These are phyloP conservation scores for Ricordea florida DNA, from an alignment of 92 coral and sea anemone genomes.

Conservation along the genomic window DNA sequence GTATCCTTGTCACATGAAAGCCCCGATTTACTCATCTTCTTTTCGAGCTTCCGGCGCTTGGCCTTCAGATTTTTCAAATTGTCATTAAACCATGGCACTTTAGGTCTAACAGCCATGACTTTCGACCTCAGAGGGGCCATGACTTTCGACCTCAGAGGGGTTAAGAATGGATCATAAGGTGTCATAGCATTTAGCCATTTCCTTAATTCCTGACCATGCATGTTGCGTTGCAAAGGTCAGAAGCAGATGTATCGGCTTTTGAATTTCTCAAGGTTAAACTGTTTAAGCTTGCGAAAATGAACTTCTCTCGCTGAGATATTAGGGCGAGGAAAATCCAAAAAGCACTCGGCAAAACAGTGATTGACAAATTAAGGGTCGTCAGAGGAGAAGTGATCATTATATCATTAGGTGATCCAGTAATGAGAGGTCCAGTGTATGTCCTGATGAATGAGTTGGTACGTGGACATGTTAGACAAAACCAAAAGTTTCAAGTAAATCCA, in stretches of 20 bases:
- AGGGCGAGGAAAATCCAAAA: background rate
- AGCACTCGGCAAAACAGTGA: conserved; percentile 6
- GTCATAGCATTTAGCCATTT: too few relatives aligned
- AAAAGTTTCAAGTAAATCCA: too few relatives aligned
- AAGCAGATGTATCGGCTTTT: too few relatives aligned
- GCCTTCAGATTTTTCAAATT: conserved; percentile 14
- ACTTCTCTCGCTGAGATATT: background rate
- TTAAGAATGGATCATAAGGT: background rate
- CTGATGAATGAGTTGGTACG: background rate
- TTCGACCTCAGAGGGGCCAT: conserved; percentile 17
- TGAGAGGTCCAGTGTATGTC: background rate
- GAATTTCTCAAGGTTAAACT: too few relatives aligned
- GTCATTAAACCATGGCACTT: conserved; percentile 29
- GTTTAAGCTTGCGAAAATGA: too few relatives aligned
- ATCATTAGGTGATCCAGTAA: background rate
- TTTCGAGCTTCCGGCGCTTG: conserved; percentile 23
- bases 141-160: background rate
- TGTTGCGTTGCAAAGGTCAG: too few relatives aligned
- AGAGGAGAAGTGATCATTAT: background rate
- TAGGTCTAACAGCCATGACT: conserved; percentile 5
- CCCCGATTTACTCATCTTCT: background rate
- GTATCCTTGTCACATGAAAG: conserved; percentile 3
- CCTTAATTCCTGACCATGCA: too few relatives aligned
- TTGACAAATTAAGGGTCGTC: background rate
- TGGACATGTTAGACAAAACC: background rate